These are phyloP conservation scores for Ptycholaimellus sp. DNA, from an alignment of 2,888 invertebrate genomes.

Conservation along the genomic window DNA sequence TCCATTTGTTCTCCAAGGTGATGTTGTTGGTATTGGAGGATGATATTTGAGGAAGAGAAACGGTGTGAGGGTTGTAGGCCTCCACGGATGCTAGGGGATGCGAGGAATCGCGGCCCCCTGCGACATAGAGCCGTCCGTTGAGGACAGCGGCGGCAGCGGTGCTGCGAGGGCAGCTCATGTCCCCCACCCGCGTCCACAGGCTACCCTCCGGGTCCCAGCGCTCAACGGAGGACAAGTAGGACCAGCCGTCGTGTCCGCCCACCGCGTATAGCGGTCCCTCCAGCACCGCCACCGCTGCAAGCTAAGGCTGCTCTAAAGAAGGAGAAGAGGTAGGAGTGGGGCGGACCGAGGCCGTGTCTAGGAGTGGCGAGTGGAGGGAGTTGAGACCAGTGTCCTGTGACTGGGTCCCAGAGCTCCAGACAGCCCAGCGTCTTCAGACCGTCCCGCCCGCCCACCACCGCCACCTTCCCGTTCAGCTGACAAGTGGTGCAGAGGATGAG, in stretches of 20 bases:
- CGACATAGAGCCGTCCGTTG: conserved; percentile 35
- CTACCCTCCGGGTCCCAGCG: conserved; percentile 66
- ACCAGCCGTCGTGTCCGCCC: conserved; percentile 86
- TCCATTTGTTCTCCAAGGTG: conserved; percentile 65
- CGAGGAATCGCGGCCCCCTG: conserved; percentile 66
- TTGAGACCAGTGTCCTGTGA: conserved; percentile 48
- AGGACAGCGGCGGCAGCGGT: conserved; percentile 72
- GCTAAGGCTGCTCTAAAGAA: neutral
- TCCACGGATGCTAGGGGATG: conserved; percentile 70
- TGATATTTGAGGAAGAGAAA: too few species aligned
- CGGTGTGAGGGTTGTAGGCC: conserved; percentile 52
- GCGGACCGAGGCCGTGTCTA: conserved; percentile 35
- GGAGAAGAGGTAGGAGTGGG: neutral
- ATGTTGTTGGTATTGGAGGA: too few species aligned
- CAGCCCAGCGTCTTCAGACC: conserved; percentile 57
- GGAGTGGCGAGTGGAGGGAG: conserved; percentile 70
- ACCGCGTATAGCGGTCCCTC: conserved; percentile 69
- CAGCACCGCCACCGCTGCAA: conserved; percentile 38
- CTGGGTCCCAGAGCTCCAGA: conserved; percentile 27
- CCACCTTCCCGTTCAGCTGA: conserved; percentile 37
- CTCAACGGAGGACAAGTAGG: conserved; percentile 74
- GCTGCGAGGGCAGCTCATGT: conserved; percentile 64
- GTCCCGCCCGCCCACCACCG: conserved; percentile 69
- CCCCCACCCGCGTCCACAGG: conserved; percentile 65
- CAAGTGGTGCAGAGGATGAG: neutral